A percentile compares a stretch with the other conserved stretches of the same genome.
phyloP scores from a whole-genome alignment of 2,113 vertebrate genomes.

The Entosphenus tridentatus region DNA sequence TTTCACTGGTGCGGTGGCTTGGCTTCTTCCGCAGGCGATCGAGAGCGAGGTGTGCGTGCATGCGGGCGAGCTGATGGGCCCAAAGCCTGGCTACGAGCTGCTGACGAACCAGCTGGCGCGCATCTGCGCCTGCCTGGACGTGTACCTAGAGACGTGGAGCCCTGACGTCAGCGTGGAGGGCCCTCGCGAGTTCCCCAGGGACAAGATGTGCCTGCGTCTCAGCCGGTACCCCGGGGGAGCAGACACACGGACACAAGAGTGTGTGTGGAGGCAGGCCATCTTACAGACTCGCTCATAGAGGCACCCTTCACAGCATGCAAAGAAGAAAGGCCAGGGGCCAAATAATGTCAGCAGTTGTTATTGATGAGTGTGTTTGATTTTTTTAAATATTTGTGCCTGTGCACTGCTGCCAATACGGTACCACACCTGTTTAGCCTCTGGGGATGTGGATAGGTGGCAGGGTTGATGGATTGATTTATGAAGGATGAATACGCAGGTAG shows the following conservation, averaged over 20 bases:
- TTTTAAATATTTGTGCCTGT: background rate
- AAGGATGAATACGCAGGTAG: too few species aligned
- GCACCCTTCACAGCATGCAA: too few species aligned
- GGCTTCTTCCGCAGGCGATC: constrained; percentile 37
- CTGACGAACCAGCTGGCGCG: constrained; percentile 81
- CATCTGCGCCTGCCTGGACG: constrained; percentile 64
- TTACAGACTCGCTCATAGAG: background rate
- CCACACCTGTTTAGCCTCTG: too few species aligned
- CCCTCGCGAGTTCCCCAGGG: constrained; percentile 74
- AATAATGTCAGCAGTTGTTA: background rate
- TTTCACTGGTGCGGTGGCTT: too few species aligned
- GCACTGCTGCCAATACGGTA: background rate
- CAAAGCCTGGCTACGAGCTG: constrained; percentile 62
- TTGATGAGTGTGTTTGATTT: background rate
- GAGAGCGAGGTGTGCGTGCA: constrained; percentile 76
- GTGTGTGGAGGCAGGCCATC: too few species aligned
- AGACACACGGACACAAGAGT: too few species aligned
- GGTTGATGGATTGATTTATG: too few species aligned
- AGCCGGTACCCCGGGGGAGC: constrained; percentile 31
- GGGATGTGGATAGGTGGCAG: too few species aligned
- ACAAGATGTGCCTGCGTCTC: constrained; percentile 93
- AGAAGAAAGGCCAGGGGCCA: background rate
- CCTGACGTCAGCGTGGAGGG: constrained; percentile 71
- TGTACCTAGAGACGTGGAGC: constrained; percentile 77
- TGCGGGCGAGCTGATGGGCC: constrained; percentile 56